Conservation (phyloP, 2,888 invertebrate genomes). For the Scaptomyza caliginosa region DNA sequence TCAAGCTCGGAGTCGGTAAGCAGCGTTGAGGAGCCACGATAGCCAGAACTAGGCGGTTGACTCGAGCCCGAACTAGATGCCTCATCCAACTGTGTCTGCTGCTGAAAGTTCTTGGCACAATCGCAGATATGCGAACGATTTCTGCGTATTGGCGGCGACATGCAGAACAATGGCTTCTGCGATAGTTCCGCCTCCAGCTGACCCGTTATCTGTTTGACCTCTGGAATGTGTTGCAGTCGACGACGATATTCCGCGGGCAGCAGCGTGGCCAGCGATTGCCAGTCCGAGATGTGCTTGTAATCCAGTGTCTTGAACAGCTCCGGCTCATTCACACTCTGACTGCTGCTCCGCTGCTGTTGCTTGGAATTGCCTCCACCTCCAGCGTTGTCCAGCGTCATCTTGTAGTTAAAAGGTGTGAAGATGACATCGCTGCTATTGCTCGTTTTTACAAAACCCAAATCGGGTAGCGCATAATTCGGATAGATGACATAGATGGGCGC, state of each 20-base stretch:
- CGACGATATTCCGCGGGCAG: slow-evolving; percentile 93
- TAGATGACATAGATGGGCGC: slow-evolving; percentile 95
- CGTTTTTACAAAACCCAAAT: slow-evolving; percentile 91
- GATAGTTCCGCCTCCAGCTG: slow-evolving; percentile 84
- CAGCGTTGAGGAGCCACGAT: slow-evolving; percentile 93
- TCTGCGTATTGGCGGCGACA: slow-evolving; percentile 86
- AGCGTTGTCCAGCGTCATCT: slow-evolving; percentile 86
- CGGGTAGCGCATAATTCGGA: slow-evolving; percentile 95
- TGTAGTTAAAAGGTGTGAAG: slow-evolving; percentile 86
- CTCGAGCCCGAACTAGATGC: slow-evolving; percentile 88
- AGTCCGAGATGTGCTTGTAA: slow-evolving; percentile 94
- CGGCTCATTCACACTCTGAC: slow-evolving; percentile 88
- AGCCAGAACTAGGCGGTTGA: slow-evolving; percentile 89
- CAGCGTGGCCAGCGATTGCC: slow-evolving; percentile 95
- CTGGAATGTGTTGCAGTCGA: slow-evolving; percentile 91
- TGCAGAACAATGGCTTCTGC: slow-evolving; percentile 86
- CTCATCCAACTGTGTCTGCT: slow-evolving; percentile 85
- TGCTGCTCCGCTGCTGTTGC: slow-evolving; percentile 66
- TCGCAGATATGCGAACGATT: slow-evolving; percentile 85
- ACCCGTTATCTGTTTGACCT: slow-evolving; percentile 86
- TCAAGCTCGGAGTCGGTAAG: slow-evolving; percentile 88
- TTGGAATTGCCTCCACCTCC: slow-evolving; percentile 11
- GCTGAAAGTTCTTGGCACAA: slow-evolving; percentile 82
- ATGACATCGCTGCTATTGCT: slow-evolving; percentile 87
- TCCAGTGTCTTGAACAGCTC: slow-evolving; percentile 92